Conservation (phyloP, 2,113 vertebrate genomes). For the Micromys minutus region DNA sequence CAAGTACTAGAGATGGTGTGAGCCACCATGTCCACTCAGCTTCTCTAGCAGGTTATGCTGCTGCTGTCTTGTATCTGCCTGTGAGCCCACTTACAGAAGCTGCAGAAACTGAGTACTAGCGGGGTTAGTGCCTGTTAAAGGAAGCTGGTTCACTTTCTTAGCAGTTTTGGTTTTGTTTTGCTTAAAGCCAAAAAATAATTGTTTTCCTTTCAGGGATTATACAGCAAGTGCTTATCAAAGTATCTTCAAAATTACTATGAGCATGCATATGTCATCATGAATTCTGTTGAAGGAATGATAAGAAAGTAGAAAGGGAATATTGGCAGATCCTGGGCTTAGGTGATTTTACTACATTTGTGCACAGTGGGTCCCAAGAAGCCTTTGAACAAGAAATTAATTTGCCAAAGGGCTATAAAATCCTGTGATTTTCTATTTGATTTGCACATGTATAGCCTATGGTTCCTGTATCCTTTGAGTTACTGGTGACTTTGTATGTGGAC, state of each 20-base stretch:
- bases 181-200: not conserved
- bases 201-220: not conserved
- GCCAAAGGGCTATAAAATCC: constrained; percentile 25
- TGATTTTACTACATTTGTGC: not conserved
- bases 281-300: not conserved
- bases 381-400: constrained; percentile 64
- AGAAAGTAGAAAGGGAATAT: not conserved
- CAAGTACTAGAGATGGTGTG: not conserved
- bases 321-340: constrained; percentile 20
- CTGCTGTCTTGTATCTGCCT: not conserved
- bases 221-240: not conserved
- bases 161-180: not conserved
- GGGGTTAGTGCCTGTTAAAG: not conserved
- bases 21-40: not conserved
- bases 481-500: constrained; percentile 45
- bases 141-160: not conserved
- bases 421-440: constrained; percentile 31
- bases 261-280: not conserved
- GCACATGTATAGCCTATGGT: not conserved
- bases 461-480: constrained; percentile 36
- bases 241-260: constrained; percentile 51
- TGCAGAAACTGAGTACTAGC: not conserved
- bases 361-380: constrained; percentile 41
- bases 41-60: not conserved
- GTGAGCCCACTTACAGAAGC: not conserved